Conservation (phyloP, 2,888 invertebrate genomes). For the Leucophenga montana region DNA sequence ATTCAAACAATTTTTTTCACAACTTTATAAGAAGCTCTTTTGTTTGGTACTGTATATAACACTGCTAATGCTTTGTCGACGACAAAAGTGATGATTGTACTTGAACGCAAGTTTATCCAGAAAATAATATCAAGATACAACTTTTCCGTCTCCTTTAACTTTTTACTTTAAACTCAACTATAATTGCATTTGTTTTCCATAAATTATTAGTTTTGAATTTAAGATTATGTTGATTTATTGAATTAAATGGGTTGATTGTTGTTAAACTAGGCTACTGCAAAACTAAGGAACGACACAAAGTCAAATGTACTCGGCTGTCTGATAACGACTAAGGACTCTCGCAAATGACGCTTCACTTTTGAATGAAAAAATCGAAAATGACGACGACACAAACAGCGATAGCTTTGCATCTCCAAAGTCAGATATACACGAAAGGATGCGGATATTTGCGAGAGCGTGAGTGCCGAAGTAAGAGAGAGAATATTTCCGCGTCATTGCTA, state of each 20-base stretch:
- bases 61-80: constrained; percentile 69
- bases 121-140: constrained; percentile 58
- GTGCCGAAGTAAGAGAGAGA: constrained; percentile 4
- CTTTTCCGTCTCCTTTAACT: constrained; percentile 22
- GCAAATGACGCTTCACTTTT: constrained; percentile 67
- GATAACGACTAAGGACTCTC: constrained; percentile 72
- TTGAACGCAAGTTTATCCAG: constrained; percentile 58
- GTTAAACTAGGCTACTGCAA: constrained; percentile 70
- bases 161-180: constrained; percentile 37
- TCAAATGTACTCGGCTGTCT: constrained; percentile 72
- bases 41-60: constrained; percentile 47
- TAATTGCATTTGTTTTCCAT: constrained; percentile 10
- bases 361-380: constrained; percentile 26
- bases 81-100: constrained; percentile 59
- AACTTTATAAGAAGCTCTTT: constrained; percentile 70
- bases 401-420: constrained; percentile 35
- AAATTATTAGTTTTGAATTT: constrained; percentile 32
- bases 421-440: constrained; percentile 5
- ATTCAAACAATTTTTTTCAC: constrained; percentile 50
- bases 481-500: constrained; percentile 6
- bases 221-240: constrained; percentile 24
- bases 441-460: too few species aligned
- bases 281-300: constrained; percentile 72
- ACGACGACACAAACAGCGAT: constrained; percentile 16
- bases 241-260: constrained; percentile 34